Base-by-base conservation (phyloP, 2,113 vertebrate genomes). In the Rallus limicola region DNA sequence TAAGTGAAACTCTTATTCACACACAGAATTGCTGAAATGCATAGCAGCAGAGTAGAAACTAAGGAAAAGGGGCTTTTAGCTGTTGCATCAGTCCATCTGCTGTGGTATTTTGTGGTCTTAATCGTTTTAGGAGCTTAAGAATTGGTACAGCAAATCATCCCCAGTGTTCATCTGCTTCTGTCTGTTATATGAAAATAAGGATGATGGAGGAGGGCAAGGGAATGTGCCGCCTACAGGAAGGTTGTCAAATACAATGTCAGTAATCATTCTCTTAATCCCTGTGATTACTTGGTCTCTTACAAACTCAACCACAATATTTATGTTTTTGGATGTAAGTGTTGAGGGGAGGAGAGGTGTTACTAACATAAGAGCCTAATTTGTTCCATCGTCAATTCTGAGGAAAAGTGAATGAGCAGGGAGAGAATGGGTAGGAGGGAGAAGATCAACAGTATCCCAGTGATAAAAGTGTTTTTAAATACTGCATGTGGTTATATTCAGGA, bases 91-190 rank as follows among this genome's bases (percentile, higher is more conserved):
- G 56, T n/a, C 92, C 95, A 92, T 96, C 93, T 96, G 92, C 65
- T 69, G 9, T 20, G 71, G 76, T 67, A 34, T 71, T 96, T 86
- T 52, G 34, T 67, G 70, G 62, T 38, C 62, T 76, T 96, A 90
- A 95, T 94, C 42, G 3, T 81, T 88, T 96, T 92, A 96, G 72
- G 69, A 82, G 93, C 67, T 82, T 88, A 82, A 50, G 84, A 94
- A 65, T 20, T 63, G 34, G 18, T 68, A 83, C 28, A 76, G 9
- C 13, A 88, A 84, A 76, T 94, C 26, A 38, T 34, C 18, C 67
- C 25, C 28, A 26, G n/a, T 56, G 86, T 74, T 94, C 59, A 62
- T 82, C 62, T 78, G 36, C 78, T 82, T 31, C 10, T 69, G 16
- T 65, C 58, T 75, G 55, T 26, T 77, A 3, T 1, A 10, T 89